Conservation (phyloP, 2,888 invertebrate genomes). For the Ceriagrion tenellum region DNA sequence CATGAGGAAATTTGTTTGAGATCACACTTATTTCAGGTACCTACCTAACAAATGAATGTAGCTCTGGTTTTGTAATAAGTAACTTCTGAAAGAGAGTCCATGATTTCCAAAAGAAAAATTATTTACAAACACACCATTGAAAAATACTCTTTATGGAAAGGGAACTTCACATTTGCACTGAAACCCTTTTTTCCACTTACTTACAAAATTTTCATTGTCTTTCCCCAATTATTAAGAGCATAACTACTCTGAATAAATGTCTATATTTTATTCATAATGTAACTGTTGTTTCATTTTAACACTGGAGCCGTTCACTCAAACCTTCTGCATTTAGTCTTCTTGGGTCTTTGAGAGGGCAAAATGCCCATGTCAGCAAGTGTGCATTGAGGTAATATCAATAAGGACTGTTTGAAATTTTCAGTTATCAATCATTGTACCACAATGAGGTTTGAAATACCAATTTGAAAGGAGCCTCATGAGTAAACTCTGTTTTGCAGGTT, state of each 20-base stretch:
- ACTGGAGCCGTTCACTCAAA: no score
- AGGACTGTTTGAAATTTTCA: no score
- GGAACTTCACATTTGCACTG: constrained; percentile 64
- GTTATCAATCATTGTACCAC: no score
- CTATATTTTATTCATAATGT: constrained; percentile 67
- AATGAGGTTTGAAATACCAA: no score
- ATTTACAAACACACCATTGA: not conserved
- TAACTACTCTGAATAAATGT: constrained; percentile 64
- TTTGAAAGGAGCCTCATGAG: no score
- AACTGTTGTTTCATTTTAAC: constrained; percentile 45
- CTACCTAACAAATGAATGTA: not conserved
- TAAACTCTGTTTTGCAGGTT: no score
- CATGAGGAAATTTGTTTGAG: not conserved
- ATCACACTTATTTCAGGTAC: not conserved
- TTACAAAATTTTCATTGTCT: constrained; percentile 60
- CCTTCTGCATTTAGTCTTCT: no score
- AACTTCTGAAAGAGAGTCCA: not conserved
- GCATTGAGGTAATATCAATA: no score
- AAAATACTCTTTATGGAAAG: constrained; percentile 39
- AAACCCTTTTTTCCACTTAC: constrained; percentile 59
- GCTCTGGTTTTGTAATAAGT: not conserved
- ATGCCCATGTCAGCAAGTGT: no score
- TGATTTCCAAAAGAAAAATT: not conserved
- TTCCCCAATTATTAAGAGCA: constrained; percentile 58
- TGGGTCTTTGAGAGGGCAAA: no score